Evolutionary conservation across 2,113 vertebrate genomes (phyloP).

Genomic region (Neolamprologus variostigma): DNA sequence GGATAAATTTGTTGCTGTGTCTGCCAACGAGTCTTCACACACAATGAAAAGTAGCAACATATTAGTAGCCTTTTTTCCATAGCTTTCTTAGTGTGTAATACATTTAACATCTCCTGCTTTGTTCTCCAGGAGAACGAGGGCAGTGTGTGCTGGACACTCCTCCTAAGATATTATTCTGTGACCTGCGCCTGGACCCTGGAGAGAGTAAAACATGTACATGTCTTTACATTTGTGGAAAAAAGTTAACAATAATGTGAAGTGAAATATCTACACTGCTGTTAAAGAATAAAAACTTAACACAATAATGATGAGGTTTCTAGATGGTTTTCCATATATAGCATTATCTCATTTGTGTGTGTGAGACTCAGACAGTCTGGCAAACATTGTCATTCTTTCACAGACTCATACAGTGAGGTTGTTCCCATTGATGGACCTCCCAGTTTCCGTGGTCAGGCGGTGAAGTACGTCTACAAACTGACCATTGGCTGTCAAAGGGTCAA

Average conservation of each 20-base stretch:
- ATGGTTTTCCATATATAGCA: background rate
- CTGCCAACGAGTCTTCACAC: background rate
- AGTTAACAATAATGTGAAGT: background rate
- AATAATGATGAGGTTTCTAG: background rate
- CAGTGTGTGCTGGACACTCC: conserved; percentile 96
- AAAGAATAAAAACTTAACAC: background rate
- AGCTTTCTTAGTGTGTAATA: background rate
- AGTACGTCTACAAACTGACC: conserved; percentile 97
- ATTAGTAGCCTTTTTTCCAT: background rate
- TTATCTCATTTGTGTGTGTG: background rate
- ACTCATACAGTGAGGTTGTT: conserved; percentile 88
- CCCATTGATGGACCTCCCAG: conserved; percentile 89
- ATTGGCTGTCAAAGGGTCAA: conserved; percentile 97
- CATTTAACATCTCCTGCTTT: background rate
- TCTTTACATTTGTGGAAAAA: background rate
- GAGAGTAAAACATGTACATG: conserved; percentile 86
- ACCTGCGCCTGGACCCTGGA: conserved; percentile 89
- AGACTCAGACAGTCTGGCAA: background rate
- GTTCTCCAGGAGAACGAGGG: conserved; percentile 84
- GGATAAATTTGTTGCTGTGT: background rate
- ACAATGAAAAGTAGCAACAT: background rate
- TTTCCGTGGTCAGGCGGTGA: conserved; percentile 92
- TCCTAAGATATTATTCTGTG: conserved; percentile 97
- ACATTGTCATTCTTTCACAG: conserved; percentile 51
- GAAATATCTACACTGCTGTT: background rate